Base-by-base conservation (phyloP, 37 sponge, comb jelly and placozoan genomes). In the Spongilla lacustris region DNA sequence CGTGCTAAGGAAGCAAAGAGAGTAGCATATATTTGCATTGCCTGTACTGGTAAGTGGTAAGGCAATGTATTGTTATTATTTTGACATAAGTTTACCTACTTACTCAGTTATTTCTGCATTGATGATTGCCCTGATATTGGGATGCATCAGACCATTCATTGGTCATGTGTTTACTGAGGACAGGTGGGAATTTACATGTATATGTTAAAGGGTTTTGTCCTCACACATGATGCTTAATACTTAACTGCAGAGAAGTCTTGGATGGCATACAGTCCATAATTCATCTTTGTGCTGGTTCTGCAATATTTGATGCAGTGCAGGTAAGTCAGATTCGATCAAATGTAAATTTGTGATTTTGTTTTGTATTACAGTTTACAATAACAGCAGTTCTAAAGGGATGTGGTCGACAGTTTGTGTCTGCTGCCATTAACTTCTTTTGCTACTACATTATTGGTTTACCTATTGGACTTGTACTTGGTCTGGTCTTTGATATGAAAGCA, bases 371-470 rank as follows among this genome's bases (percentile, higher is more conserved):
- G 58, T 17, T 0, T 14, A 58, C 49, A 26, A 25, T 88, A 0
- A n/a, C 34, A 34, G 77, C 82, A 36, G 81, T 81, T 36, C 36
- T 88, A 5, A 49, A 76, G 30, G 88, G 82, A 23, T 75, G 82
- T 50, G 88, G 88, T n/a, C 66, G 33, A 34, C 88, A 88, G 82
- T 36, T 75, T 21, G 28, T 67, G 21, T 82, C 38, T 74, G 75
- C 88, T 10, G 25, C 74, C 33, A 75, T 73, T 2, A 88, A 88
- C 68, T n/a, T 88, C 49, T 50, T 66, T 38, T 31, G 58, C 21
- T 88, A 74, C 69, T 88, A 68, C 23, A 14, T 81, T 17, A n/a
- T 88, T 74, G 88, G 76, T 35, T 4, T 88, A 8, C 77, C 88
- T 28, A n/a, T 88, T 75, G 82, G 82, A 22, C 6, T 28, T 4